Evolutionary conservation across 2,888 invertebrate species (phyloP).

Genomic region (Diplazon laetatorius): DNA sequence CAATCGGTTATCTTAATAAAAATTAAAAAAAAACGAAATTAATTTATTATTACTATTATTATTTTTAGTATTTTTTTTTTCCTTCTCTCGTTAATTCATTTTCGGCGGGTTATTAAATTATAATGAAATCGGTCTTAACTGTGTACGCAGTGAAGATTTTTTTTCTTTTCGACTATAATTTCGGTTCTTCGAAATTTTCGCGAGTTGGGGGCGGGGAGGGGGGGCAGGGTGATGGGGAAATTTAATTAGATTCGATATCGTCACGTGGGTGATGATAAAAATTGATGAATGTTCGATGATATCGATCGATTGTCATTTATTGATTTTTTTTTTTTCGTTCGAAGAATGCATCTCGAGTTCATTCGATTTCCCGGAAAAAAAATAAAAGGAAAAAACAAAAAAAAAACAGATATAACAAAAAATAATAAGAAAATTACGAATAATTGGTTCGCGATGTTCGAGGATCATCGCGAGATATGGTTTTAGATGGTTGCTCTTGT

Average conservation of each 20-base stretch:
- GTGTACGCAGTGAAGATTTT: slow-evolving; percentile 4
- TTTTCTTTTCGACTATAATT: no score
- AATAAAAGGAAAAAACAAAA: no score
- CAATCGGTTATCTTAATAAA: slow-evolving; percentile 11
- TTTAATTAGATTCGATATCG: no score
- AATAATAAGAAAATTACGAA: no score
- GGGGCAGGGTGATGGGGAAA: no score
- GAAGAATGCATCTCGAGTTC: background rate
- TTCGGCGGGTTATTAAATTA: slow-evolving; percentile 18
- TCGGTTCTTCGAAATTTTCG: slow-evolving; percentile 19
- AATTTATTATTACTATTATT: background rate
- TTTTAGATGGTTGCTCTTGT: background rate
- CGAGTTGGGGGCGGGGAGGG: no score
- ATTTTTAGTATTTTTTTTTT: background rate
- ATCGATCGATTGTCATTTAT: slow-evolving; percentile 33
- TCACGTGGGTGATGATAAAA: no score
- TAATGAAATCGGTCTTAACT: slow-evolving; percentile 20
- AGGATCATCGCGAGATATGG: background rate
- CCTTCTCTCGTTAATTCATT: background rate
- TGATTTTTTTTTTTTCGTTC: no score
- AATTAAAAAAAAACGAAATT: no score
- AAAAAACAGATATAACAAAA: no score
- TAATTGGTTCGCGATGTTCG: background rate
- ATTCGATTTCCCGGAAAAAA: background rate
- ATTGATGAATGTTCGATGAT: slow-evolving; percentile 21